Base-by-base conservation (phyloP, 2,888 invertebrate species). In the Cantharis flavilabris region DNA sequence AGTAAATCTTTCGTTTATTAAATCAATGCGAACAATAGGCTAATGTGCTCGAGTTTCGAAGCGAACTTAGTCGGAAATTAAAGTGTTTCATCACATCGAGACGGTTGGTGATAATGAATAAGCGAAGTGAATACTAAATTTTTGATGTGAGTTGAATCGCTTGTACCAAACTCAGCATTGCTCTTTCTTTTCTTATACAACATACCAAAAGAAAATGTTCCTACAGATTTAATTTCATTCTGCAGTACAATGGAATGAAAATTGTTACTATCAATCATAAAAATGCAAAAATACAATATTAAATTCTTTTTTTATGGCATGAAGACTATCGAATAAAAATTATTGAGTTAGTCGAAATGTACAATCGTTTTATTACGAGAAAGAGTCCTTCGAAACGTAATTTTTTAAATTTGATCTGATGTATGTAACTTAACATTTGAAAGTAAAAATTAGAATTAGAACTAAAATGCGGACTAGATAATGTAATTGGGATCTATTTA, bases 21-120 rank as follows among this genome's bases (percentile, higher is more conserved):
- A 84, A 84, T 84, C 83, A 84, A 84, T 79, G 83, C 82, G 82
- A 84, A 84, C 84, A 84, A 84, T 83, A 81, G 82, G 82, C 79
- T 83, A 83, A 84, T 81, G 82, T 81, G 81, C 80, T 76, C 81
- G 79, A 82, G 82, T 82, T 83, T 82, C 81, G 76, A 80, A 71
- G 70, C 71, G 71, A 73, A 73, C 71, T 69, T 73, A 70, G 82
- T 83, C 84, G 84, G 84, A 84, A 84, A 85, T 85, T 84, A 85
- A 84, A 84, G 83, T 82, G 83, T 84, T 84, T 82, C 83, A 84
- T 84, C 84, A 83, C 82, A 77, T 74, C 76, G 72, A 72, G 71
- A 76, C 78, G 75, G 76, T 72, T 76, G 73, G 80, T 76, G 79
- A 81, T 81, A 81, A 82, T 82, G 80, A 81, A 79, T 77, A 76